A percentile compares a stretch with the other conserved stretches of the same genome.
Conservation (phyloP, 2,888 invertebrate genomes). For the Cetonia aurata region DNA sequence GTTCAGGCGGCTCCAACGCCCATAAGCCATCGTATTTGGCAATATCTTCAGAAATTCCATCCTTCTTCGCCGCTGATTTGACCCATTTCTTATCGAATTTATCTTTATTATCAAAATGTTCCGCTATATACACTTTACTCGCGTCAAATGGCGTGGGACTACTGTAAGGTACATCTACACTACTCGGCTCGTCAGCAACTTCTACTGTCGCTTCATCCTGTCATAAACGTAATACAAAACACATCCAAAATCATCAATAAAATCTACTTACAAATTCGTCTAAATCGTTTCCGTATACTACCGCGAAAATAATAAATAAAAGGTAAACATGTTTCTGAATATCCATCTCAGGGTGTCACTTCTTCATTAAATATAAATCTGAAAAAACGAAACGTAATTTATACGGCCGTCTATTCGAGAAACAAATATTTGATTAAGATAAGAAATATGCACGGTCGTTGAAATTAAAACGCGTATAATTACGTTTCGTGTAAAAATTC, state of each 20-base stretch:
- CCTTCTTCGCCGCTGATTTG: conserved; percentile 91
- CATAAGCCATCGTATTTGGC: conserved; percentile 94
- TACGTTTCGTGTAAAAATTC: neutral
- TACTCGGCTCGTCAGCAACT: conserved; percentile 58
- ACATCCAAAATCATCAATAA: neutral
- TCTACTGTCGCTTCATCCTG: conserved; percentile 61
- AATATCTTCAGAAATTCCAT: conserved; percentile 86
- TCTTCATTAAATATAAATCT: neutral
- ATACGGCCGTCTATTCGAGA: neutral
- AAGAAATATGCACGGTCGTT: neutral
- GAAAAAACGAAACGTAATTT: too few species aligned
- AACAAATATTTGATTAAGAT: conserved; percentile 34
- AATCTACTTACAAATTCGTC: conserved; percentile 55
- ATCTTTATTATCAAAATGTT: conserved; percentile 86
- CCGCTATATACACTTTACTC: conserved; percentile 79
- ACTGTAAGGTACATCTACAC: conserved; percentile 72
- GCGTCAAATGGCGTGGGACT: conserved; percentile 77
- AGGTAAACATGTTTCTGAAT: conserved; percentile 32
- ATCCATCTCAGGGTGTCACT: conserved; percentile 22
- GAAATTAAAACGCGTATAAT: neutral
- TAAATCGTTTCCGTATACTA: conserved; percentile 46
- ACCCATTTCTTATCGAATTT: conserved; percentile 86
- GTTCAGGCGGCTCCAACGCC: conserved; percentile 59
- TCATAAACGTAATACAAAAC: conserved; percentile 8
- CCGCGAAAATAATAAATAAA: conserved; percentile 41